Evolutionary conservation across 2,113 vertebrate species (phyloP), one percentile per base, ranked within the genome.

Genomic region (Uria lomvia): DNA sequence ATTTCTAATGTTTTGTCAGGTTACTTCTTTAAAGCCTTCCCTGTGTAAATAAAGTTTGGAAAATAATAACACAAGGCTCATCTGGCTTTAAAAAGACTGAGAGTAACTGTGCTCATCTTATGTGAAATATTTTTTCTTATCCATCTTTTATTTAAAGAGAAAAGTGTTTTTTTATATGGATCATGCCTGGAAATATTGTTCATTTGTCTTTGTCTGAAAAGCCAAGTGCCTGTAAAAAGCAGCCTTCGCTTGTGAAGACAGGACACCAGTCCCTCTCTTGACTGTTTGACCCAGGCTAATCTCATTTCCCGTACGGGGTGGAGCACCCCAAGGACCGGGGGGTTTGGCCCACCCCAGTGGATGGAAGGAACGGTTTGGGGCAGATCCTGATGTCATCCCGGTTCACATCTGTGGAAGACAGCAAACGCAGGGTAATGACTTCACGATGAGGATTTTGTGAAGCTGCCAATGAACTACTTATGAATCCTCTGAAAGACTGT

Each of bases 381-480:
- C 65, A 56, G 49, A 21, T 12, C 43, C 45, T 45, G 66, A 18
- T 68, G 27, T 85, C 70, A 87, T 68, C 63, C 59, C 13, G 13
- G 19, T 47, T 92, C 85, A 58, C 71, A 50, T 36, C 83, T 75
- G 59, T 40, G 58, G 50, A 32, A 84, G 82, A 59, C 15, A 53
- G 80, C 27, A 71, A 81, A 60, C 12, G 34, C 36, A 89, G 56
- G 20, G 43, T 12, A 84, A 81, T 56, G n/a, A 30, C 70, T 76
- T 94, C 83, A 30, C 40, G 40, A 21, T 8, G 52, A 91, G 75
- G 11, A 2, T 65, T 90, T 78, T 87, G 90, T 93, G 88, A 90
- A 71, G 87, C 70, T 95, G 93, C 91, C 94, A 95, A 15, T 3
- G 47, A 92, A 27, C 63, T 63, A 36, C 80, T 94, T 10, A 88